phyloP scores from a whole-genome alignment of 2,888 invertebrate species.

The Sepioteuthis lessoniana region DNA sequence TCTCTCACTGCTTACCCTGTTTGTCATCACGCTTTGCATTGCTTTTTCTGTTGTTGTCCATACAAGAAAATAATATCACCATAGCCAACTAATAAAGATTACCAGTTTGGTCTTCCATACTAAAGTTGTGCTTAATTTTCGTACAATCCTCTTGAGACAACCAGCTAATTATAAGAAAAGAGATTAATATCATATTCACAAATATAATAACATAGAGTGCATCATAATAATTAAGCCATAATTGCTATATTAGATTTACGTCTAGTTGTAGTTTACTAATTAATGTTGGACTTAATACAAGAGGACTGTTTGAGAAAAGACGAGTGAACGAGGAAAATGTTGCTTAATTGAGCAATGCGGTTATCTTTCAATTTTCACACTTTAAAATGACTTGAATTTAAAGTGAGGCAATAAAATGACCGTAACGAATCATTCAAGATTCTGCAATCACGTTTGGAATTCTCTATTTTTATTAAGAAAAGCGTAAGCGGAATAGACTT shows the following conservation, averaged over 20 bases:
- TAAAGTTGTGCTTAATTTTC: background rate
- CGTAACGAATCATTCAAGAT: background rate
- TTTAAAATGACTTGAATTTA: background rate
- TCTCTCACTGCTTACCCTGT: too few species aligned
- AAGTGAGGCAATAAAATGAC: background rate
- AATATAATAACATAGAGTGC: background rate
- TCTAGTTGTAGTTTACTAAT: background rate
- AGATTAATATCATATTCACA: background rate
- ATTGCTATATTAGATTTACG: background rate
- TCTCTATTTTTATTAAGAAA: background rate
- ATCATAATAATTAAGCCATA: background rate
- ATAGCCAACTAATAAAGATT: background rate
- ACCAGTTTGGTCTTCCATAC: background rate
- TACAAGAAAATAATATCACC: background rate
- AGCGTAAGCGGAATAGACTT: too few species aligned
- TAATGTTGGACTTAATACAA: background rate
- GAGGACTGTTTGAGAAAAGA: background rate
- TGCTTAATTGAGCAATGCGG: background rate
- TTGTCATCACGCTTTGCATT: background rate
- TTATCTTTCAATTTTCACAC: background rate
- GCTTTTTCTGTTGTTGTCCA: background rate
- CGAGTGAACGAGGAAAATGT: background rate
- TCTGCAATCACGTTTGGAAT: too few species aligned
- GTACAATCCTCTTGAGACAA: background rate
- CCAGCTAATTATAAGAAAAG: background rate